These are phyloP conservation scores for Ataeniobius toweri DNA, from an alignment of 2,797 vertebrate species.

Conservation along the genomic window DNA sequence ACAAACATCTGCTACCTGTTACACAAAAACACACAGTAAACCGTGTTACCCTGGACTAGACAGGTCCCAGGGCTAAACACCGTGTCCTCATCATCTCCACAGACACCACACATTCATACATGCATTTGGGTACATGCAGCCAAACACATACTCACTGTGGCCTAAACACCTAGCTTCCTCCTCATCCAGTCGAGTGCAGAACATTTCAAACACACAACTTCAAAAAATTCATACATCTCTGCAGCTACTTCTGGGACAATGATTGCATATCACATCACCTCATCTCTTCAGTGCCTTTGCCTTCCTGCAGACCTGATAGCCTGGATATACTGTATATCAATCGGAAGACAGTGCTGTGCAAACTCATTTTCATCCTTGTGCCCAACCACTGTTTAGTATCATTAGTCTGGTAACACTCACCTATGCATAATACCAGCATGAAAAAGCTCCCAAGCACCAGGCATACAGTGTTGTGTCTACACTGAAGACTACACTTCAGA, in stretches of 20 bases:
- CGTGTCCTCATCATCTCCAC: conserved; percentile 42
- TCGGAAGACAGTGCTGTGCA: too few species aligned
- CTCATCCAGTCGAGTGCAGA: conserved; percentile 1
- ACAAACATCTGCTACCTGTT: conserved; percentile 69
- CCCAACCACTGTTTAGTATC: not conserved
- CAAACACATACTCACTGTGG: not conserved
- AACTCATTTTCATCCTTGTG: not conserved
- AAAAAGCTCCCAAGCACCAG: not conserved
- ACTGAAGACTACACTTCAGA: not conserved
- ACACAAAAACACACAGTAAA: conserved; percentile 33
- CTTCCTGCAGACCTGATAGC: conserved; percentile 42
- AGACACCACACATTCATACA: conserved; percentile 33
- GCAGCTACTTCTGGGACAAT: conserved; percentile 3
- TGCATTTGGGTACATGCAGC: not conserved
- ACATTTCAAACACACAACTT: conserved; percentile 7
- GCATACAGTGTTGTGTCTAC: not conserved
- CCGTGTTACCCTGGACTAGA: conserved; percentile 46
- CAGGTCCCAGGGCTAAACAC: conserved; percentile 40
- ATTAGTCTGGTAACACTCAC: not conserved
- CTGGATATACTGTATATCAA: conserved; percentile 15
- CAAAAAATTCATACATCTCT: conserved; percentile 21
- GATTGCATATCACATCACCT: conserved; percentile 39
- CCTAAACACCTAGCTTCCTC: conserved; percentile 17
- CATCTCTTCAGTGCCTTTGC: conserved; percentile 37
- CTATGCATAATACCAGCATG: not conserved